phyloP scores from a whole-genome alignment of 2,797 vertebrate genomes.

The Orientallactaga sibirica region DNA sequence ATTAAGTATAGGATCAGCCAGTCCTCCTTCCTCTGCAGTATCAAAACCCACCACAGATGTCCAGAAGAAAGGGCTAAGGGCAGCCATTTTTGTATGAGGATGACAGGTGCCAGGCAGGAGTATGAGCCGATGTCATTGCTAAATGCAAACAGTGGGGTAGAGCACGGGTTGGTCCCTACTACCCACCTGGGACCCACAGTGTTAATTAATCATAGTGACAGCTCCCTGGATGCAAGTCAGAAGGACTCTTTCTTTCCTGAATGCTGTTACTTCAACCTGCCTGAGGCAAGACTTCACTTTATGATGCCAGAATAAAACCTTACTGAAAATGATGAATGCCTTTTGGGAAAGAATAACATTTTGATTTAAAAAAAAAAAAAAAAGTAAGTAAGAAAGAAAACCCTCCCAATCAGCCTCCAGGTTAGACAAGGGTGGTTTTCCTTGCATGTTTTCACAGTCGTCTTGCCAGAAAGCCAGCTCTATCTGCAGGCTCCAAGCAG shows the following conservation, averaged over 20 bases:
- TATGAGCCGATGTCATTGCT: not conserved
- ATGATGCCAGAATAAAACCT: slow-evolving; percentile 65
- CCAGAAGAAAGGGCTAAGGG: not conserved
- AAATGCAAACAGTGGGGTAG: slow-evolving; percentile 84
- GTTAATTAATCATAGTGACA: slow-evolving; percentile 86
- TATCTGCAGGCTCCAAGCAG: slow-evolving; percentile 76
- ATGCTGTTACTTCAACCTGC: slow-evolving; percentile 82
- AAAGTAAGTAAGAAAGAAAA: slow-evolving; percentile 60
- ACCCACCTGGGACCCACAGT: slow-evolving; percentile 83
- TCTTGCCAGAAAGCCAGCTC: slow-evolving; percentile 79
- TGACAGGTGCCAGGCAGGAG: not conserved
- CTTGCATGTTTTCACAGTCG: slow-evolving; percentile 82
- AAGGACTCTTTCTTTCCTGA: slow-evolving; percentile 74
- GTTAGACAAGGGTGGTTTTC: slow-evolving; percentile 75
- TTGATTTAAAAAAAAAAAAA: slow-evolving; percentile 61
- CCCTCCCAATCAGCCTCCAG: slow-evolving; percentile 79
- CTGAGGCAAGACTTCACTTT: slow-evolving; percentile 77
- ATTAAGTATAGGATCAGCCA: not conserved
- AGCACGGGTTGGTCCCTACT: slow-evolving; percentile 82
- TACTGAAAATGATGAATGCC: slow-evolving; percentile 84
- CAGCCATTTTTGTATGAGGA: not conserved
- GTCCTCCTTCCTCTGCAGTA: not conserved
- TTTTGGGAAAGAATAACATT: slow-evolving; percentile 85
- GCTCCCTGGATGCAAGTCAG: slow-evolving; percentile 80
- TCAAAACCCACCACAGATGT: not conserved